Percentiles rank a stretch among this genome's conserved stretches.
Conservation (phyloP, 2,888 invertebrate species). For the Trissolcus brochymenae region DNA sequence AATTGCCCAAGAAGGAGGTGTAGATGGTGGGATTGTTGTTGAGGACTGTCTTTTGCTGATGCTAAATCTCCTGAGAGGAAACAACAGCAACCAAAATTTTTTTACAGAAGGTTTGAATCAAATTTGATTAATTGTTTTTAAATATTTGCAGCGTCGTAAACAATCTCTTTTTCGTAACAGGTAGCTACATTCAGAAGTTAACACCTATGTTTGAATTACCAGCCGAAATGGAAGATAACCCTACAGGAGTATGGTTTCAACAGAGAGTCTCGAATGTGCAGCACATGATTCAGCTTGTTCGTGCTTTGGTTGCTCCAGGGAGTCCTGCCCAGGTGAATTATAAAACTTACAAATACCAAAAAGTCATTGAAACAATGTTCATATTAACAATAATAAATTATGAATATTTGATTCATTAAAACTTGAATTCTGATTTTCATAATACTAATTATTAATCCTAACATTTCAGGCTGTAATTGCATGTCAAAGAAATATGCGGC, state of each 20-base stretch:
- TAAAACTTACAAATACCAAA: not conserved
- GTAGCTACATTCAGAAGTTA: conserved; percentile 94
- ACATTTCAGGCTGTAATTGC: conserved; percentile 73
- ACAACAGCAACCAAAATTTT: conserved; percentile 98
- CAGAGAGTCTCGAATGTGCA: conserved; percentile 97
- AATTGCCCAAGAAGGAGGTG: conserved; percentile 92
- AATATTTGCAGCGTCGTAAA: too few species aligned
- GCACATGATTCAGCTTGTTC: conserved; percentile 91
- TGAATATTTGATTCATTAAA: not conserved
- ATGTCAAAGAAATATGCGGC: conserved; percentile 93
- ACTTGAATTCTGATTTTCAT: not conserved
- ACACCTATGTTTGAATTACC: conserved; percentile 91
- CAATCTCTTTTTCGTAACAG: conserved; percentile 63
- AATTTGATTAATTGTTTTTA: too few species aligned
- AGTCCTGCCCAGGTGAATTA: conserved; percentile 88
- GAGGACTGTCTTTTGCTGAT: conserved; percentile 97
- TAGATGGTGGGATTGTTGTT: conserved; percentile 97
- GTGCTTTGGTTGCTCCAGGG: conserved; percentile 92
- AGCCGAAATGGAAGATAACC: conserved; percentile 82
- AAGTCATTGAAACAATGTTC: not conserved
- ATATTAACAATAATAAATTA: not conserved
- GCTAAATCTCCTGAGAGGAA: conserved; percentile 94
- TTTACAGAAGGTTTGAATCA: conserved; percentile 89
- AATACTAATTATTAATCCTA: not conserved
- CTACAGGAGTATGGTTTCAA: conserved; percentile 86